Evolutionary conservation across 2,888 invertebrate genomes (phyloP).

Genomic region (Myopa tessellatipennis): DNA sequence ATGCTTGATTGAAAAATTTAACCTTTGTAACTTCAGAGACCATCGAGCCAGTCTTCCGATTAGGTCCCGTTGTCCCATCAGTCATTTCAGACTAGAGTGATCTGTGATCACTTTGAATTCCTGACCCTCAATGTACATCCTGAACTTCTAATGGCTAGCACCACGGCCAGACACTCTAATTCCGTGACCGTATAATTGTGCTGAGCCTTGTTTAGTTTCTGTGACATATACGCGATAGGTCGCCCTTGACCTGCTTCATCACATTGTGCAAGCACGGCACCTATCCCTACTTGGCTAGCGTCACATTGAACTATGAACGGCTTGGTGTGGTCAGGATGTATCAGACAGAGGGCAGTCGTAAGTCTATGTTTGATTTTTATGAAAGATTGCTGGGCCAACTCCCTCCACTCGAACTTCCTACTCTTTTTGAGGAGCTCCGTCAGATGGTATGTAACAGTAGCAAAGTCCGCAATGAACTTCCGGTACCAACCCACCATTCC

Average conservation of each 20-base stretch:
- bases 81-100: background rate
- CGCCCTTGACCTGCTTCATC: conserved; percentile 37
- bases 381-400: background rate
- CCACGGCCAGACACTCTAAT: no score
- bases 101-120: no score
- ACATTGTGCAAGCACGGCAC: conserved; percentile 37
- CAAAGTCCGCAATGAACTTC: background rate
- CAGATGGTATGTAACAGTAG: background rate
- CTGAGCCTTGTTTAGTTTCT: conserved; percentile 5
- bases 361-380: background rate
- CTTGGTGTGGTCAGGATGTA: conserved; percentile 38
- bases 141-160: no score
- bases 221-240: conserved; percentile 41
- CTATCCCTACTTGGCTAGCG: conserved; percentile 36
- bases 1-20: conserved; percentile 11
- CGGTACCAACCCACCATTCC: conserved; percentile 13
- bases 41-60: background rate
- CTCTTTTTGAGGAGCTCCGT: background rate
- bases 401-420: background rate
- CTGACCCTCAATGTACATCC: no score
- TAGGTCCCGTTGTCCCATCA: background rate
- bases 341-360: conserved; percentile 14
- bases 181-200: background rate
- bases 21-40: conserved; percentile 39
- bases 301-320: conserved; percentile 42